Conservation (phyloP, 2,113 vertebrate genomes). For the Meriones unguiculatus region DNA sequence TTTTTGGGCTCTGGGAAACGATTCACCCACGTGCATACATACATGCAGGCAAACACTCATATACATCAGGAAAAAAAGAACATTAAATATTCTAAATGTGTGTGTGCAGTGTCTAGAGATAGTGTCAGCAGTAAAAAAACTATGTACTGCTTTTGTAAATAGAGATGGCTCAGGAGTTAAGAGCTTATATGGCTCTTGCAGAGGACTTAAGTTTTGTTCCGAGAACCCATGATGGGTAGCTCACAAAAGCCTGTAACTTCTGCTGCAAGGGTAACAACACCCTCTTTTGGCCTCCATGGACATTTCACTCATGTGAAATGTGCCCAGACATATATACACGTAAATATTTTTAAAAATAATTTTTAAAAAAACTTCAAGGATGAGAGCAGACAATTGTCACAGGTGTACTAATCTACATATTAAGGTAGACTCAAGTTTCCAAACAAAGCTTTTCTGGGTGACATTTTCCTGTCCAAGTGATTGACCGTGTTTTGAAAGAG, state of each 20-base stretch:
- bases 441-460: background rate
- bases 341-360: background rate
- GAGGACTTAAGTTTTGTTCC: background rate
- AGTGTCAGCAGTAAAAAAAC: too few species aligned
- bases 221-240: background rate
- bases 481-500: too few species aligned
- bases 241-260: background rate
- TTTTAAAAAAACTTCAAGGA: too few species aligned
- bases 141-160: background rate
- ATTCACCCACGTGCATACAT: background rate
- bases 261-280: background rate
- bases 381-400: background rate
- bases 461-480: background rate
- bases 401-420: background rate
- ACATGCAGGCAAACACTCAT: background rate
- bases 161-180: background rate
- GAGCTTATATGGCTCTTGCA: background rate
- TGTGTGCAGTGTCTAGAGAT: background rate
- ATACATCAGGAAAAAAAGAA: background rate
- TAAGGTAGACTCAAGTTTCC: background rate
- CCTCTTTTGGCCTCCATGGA: background rate
- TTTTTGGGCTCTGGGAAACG: too few species aligned
- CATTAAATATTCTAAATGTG: background rate
- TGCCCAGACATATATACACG: background rate
- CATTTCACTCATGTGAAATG: background rate